Evolutionary conservation across 1,140 invertebrate genomes (phyloP).

Genomic region (Lanistes nyassanus): DNA sequence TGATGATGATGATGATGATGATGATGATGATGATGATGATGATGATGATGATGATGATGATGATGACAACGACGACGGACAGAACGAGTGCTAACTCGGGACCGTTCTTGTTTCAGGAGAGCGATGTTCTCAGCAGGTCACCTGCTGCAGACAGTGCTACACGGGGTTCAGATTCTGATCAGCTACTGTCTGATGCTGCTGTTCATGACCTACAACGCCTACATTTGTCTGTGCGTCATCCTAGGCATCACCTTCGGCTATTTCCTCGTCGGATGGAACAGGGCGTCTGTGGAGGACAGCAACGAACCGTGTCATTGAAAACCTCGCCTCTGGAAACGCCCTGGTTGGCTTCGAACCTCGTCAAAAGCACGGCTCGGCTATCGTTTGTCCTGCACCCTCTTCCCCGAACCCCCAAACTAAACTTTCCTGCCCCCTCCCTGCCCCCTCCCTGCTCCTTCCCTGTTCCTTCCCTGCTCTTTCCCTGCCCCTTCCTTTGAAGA

Average conservation of each 20-base stretch:
- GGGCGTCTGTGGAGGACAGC: conserved; percentile 88
- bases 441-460: too few relatives aligned
- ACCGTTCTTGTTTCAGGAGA: conserved; percentile 37
- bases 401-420: too few relatives aligned
- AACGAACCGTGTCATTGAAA: conserved; percentile 96
- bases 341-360: too few relatives aligned
- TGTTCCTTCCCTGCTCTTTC: too few relatives aligned
- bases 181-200: conserved; percentile 95
- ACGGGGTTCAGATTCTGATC: conserved; percentile 88
- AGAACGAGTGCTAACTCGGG: background rate
- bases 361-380: too few relatives aligned
- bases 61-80: background rate
- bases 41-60: conserved; percentile 21
- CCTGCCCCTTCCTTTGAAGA: too few relatives aligned
- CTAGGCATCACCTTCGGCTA: conserved; percentile 90
- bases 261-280: conserved; percentile 94
- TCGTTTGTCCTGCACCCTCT: too few relatives aligned
- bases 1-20: conserved; percentile 34
- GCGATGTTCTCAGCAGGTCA: conserved; percentile 69
- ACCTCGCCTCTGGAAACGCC: too few relatives aligned
- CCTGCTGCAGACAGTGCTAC: conserved; percentile 86
- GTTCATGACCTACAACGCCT: conserved; percentile 98
- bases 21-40: conserved; percentile 34
- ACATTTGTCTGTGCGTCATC: conserved; percentile 90
- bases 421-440: too few relatives aligned